Evolutionary conservation across 2,113 vertebrate species (phyloP).

Genomic region (Eretmodus cyanostictus): DNA sequence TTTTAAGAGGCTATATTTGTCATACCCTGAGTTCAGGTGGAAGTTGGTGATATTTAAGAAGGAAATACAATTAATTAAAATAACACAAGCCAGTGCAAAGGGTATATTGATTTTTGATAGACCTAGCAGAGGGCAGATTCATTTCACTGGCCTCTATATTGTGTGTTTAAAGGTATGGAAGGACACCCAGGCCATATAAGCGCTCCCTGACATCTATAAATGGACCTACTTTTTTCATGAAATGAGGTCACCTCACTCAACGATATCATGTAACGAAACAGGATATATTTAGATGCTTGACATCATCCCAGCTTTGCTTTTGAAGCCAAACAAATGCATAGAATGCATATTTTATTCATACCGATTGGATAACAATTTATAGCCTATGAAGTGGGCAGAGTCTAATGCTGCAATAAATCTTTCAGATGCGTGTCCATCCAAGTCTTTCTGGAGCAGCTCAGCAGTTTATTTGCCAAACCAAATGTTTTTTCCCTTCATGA

Average conservation of each 20-base stretch:
- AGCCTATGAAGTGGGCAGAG: background rate
- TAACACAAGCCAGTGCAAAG: background rate
- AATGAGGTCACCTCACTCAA: slow-evolving; percentile 57
- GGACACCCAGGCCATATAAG: slow-evolving; percentile 1
- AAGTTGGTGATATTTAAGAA: background rate
- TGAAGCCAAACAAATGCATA: slow-evolving; percentile 43
- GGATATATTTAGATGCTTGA: slow-evolving; percentile 53
- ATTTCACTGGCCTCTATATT: slow-evolving; percentile 6
- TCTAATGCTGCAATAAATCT: slow-evolving; percentile 18
- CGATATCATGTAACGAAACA: slow-evolving; percentile 50
- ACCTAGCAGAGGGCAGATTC: background rate
- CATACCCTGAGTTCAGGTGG: background rate
- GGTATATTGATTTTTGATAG: background rate
- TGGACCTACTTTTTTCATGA: slow-evolving; percentile 54
- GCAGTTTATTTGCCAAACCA: slow-evolving; percentile 6
- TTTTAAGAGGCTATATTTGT: background rate
- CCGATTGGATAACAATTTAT: background rate
- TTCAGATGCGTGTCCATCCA: background rate
- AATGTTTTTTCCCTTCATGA: slow-evolving; percentile 16
- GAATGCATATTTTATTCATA: slow-evolving; percentile 6
- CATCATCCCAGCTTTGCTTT: slow-evolving; percentile 37
- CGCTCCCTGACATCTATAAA: slow-evolving; percentile 55
- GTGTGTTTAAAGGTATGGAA: slow-evolving; percentile 24
- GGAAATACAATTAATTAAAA: background rate
- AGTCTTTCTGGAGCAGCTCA: background rate